Base-by-base conservation (phyloP, 2,797 vertebrate species). In the Gallinago stenura region DNA sequence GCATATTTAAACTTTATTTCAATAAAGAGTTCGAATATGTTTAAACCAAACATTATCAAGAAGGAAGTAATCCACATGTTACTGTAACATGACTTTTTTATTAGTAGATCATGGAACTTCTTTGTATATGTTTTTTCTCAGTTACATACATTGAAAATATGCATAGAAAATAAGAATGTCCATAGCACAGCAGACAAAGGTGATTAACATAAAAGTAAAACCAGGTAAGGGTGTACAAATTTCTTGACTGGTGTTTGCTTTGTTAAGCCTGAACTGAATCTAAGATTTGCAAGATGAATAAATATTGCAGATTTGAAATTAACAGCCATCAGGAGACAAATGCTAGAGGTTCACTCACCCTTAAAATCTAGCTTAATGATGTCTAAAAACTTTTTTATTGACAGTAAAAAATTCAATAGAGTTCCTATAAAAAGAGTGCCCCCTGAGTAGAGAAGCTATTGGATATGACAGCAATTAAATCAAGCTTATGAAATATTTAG, bases 391-490 rank as follows among this genome's bases (percentile, higher is more conserved):
- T n/a, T 7, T 76, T 82, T 90, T 96, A 82, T 81, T 11, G 53
- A 90, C 18, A 90, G 73, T 62, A 81, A 95, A 96, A 97, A 85
- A 80, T 77, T 58, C 46, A 88, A 75, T 90, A 60, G 11, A 45
- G 22, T 94, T 94, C 71, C 87, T 87, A 95, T 91, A 86, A 88
- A 97, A 70, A 77, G 41, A 61, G 11, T n/a, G 24, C 72, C 65
- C 64, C 69, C 39, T 64, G 91, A 72, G 83, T 61, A 82, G 87
- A 83, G 62, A 95, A 97, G 83, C 58, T 90, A 85, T 94, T 96
- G 88, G 90, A 97, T 82, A 95, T 89, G 89, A 96, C 76, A 93
- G 66, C 83, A 97, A 96, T 98, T 97, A 97, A 97, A 97, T 93
- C 86, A 95, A 93, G 35, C 39, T 95, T 91, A 92, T 97, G 91